Evolutionary conservation across 2,113 vertebrate genomes (phyloP), one percentile per base, ranked within the genome.

Genomic region (Poecile atricapillus): DNA sequence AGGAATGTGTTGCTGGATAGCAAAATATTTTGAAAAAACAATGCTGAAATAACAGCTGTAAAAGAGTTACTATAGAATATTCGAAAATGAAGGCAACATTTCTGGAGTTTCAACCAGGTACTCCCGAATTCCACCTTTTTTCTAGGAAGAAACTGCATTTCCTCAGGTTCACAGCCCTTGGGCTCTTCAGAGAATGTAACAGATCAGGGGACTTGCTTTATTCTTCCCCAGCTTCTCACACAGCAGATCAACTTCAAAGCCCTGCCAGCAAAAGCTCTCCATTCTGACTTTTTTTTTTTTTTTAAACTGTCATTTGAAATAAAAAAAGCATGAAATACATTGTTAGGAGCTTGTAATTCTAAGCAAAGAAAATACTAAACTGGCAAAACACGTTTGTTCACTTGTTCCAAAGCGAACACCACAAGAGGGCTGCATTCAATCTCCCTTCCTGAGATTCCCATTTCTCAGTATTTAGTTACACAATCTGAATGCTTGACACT

Each of bases 351-450:
- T 47, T 65, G 27, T 30, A 24, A 28, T 47, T 59, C 60, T 47
- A 82, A 75, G 41, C 17, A 46, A 68, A 87, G 60, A 65, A 87
- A 87, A 76, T 7, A 73, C n/a, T 50, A 47, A 56, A 46, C 31
- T 15, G 43, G 59, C 59, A 63, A 85, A 88, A 69, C 12, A 18
- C 3, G 1, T 64, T 73, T 53, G 33, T 28, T 83, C 82, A 58
- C 63, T 65, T 3, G 0, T 43, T 83, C 86, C 60, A 68, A 87
- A 83, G 46, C 0, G 27, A 13, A 71, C 20, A 73, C 91, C 82
- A 88, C 89, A 94, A 95, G 93, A 86, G 78, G 81, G 82, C 82
- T 96, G 76, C 90, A 93, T 67, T 93, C 80, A 90, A 37, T 86
- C 43, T 93, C 49, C 87, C 87, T 90, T 96, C 70, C 27, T 77